Evolutionary conservation across 2,888 invertebrate genomes (phyloP), one percentile per base, ranked within the genome.

Genomic region (Erynnis tages): DNA sequence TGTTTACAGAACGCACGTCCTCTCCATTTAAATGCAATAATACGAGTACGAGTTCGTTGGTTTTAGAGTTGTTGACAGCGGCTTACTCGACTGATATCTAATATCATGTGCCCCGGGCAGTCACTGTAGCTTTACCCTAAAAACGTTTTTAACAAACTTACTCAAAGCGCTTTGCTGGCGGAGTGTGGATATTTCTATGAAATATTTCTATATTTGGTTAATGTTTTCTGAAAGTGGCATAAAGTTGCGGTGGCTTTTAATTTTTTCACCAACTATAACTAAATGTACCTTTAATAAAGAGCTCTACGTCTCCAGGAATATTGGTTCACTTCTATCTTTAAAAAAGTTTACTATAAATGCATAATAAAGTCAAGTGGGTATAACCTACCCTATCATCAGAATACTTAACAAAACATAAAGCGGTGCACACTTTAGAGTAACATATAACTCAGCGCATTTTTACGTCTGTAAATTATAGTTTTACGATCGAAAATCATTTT

Each of bases 401-500:
- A 11, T 13, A 30, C 7, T 37, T 35, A 25, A 38, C 21, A 7
- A 40, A 34, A 54, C 54, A 52, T 55, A 53, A 40, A 56, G 47
- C 44, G 45, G 46, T 49, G 50, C 53, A 57, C 49, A 45, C 73
- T 66, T 32, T 60, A 60, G 64, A 69, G 76, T 79, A 79, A 79
- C 79, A 73, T 76, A 83, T 80, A 85, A 82, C 81, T 86, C 85
- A 83, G 87, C 86, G 78, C 74, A 85, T 83, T 89, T 85, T 89
- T 88, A 90, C 89, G 89, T 87, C 85, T 89, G 90, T 89, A 90
- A 90, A 90, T 88, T 90, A 89, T 89, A 79, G 82, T 90, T 89
- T 90, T 90, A 90, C 86, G 90, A 89, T 85, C 88, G 82, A 87
- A 88, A 90, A 89, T 89, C 84, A 88, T 88, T 88, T 89, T 88